Evolutionary conservation across 2,113 vertebrate genomes (phyloP), one percentile per base, ranked within the genome.

Genomic region (Antennarius striatus): DNA sequence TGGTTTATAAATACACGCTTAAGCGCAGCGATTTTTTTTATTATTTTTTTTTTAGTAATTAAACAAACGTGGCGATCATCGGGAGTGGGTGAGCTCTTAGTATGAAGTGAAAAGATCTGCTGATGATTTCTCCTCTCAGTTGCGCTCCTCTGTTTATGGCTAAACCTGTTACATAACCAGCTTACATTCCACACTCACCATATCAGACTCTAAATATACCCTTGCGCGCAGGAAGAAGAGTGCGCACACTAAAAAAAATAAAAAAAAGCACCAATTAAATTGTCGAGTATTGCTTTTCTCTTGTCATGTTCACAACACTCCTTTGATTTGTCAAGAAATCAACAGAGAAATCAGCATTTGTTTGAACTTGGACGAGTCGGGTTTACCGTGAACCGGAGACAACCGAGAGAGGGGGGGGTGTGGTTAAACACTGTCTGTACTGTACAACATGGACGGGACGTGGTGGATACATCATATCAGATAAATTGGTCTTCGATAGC

Each of bases 101-200:
- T 42, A 16, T 22, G 5, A 77, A 81, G 64, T 53, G 16, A 68
- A 77, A 61, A 77, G 77, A 83, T 79, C 70, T 65, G 43, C 73
- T 77, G 84, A 49, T 84, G 85, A 86, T 88, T 88, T 84, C 58
- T 88, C 81, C 73, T 77, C 62, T 71, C 80, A 67, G 74, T 73
- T 75, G 82, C 84, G 82, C 85, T 89, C 90, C 91, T 92, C 90
- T 95, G 94, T 95, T 96, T 95, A 94, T 95, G 93, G 94, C 95
- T 95, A 96, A 95, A 95, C 94, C 93, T 94, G 94, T 98, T 98
- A 97, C 95, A 96, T 97, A 97, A 97, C 93, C 94, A 91, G 93
- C 94, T 95, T 91, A 94, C 94, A 94, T 95, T 95, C 94, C 94
- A 94, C 93, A 93, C 94, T 93, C 93, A 93, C 91, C 90, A 92